These are phyloP conservation scores for Aporophyla lueneburgensis DNA, from an alignment of 2,888 invertebrate species.

Conservation along the genomic window DNA sequence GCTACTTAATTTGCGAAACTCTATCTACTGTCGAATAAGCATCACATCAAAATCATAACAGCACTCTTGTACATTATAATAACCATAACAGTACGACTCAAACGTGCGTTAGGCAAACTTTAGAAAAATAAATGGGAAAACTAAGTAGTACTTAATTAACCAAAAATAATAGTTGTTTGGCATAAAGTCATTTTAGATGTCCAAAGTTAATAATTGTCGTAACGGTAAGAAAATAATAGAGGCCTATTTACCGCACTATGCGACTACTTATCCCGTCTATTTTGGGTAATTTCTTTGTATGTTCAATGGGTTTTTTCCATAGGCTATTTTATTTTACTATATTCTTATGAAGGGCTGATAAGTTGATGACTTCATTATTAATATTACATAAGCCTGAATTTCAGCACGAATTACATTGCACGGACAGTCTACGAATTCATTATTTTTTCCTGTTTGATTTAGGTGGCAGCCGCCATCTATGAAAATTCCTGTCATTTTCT, in stretches of 20 bases:
- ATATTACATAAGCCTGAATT: no score
- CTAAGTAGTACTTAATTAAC: fast-evolving
- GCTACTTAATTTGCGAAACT: no score
- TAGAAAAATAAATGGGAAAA: neutral
- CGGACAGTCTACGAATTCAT: no score
- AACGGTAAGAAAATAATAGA: neutral
- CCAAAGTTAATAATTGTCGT: neutral
- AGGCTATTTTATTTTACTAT: no score
- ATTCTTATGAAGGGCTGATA: no score
- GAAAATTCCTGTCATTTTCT: constrained; percentile 16
- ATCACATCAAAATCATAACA: neutral
- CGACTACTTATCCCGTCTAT: no score
- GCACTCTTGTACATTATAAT: neutral
- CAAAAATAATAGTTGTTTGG: neutral
- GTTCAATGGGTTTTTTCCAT: no score
- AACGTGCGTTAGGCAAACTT: constrained; percentile 6
- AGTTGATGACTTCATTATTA: no score
- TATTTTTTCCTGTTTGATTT: neutral
- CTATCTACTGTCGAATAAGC: neutral
- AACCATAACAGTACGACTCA: constrained; percentile 16
- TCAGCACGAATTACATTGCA: no score
- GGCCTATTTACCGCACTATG: neutral
- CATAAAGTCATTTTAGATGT: neutral
- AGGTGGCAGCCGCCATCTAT: neutral
- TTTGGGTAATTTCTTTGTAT: no score